These are phyloP conservation scores for Scaptomyza caliginosa DNA, from an alignment of 2,888 invertebrate genomes.

Conservation along the genomic window DNA sequence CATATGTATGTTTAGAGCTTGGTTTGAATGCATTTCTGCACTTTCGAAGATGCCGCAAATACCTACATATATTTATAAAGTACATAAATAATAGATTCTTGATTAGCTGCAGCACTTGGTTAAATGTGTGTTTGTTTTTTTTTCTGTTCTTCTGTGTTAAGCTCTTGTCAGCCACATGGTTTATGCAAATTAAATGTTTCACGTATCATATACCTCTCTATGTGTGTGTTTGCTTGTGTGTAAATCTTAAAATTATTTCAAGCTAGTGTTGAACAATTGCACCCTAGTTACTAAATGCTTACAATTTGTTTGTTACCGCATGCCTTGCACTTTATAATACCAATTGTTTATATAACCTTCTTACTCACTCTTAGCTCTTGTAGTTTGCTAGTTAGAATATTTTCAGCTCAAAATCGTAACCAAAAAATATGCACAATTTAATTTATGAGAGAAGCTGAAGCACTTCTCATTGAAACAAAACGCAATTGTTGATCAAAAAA, in stretches of 20 bases:
- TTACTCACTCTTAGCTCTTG: conserved; percentile 13
- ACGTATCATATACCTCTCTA: conserved; percentile 14
- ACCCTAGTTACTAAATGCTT: too few relatives aligned
- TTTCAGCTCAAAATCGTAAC: conserved; percentile 78
- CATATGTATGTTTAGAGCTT: not conserved
- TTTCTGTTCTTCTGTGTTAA: conserved; percentile 9
- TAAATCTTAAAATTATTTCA: conserved; percentile 12
- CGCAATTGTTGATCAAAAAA: conserved; percentile 41
- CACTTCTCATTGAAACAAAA: conserved; percentile 29
- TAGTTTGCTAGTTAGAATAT: conserved; percentile 30
- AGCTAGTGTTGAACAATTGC: conserved; percentile 11
- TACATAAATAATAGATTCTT: conserved; percentile 3
- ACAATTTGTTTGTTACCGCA: conserved; percentile 1
- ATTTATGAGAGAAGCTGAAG: conserved; percentile 47
- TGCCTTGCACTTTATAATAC: not conserved
- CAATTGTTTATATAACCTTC: conserved; percentile 12
- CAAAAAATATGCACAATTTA: conserved; percentile 81
- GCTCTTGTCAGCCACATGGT: conserved; percentile 62
- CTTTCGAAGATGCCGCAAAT: conserved; percentile 9
- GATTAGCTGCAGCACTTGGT: conserved; percentile 4
- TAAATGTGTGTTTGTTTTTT: too few relatives aligned
- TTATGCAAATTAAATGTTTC: conserved; percentile 75
- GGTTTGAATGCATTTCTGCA: conserved; percentile 6
- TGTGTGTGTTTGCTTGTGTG: conserved; percentile 14
- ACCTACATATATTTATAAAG: not conserved